A percentile compares a stretch with the other conserved stretches of the same genome.
Evolutionary conservation across 2,888 invertebrate species (phyloP).

Genomic region (Allolobophora icterica): DNA sequence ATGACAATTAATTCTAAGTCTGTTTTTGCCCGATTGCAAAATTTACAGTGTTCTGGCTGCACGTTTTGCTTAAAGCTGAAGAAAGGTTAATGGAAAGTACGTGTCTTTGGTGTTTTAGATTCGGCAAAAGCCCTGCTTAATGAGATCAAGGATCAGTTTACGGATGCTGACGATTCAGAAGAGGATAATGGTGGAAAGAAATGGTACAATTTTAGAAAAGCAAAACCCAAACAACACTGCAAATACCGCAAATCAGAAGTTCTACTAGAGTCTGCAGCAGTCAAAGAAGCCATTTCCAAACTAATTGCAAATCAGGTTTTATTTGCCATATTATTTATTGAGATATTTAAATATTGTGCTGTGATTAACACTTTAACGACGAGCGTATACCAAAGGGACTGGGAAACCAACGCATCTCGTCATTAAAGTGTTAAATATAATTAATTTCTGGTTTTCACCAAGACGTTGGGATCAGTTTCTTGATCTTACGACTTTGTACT

Average conservation of each 20-base stretch:
- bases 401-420: no score
- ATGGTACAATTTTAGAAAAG: background rate
- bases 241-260: background rate
- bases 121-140: background rate
- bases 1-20: background rate
- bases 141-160: no score
- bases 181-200: background rate
- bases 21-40: background rate
- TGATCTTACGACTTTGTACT: background rate
- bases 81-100: background rate
- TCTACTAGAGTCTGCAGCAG: background rate
- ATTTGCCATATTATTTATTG: background rate
- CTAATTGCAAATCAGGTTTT: background rate
- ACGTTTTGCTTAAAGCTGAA: background rate
- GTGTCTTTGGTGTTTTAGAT: background rate
- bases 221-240: background rate
- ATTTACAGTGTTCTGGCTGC: background rate
- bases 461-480: background rate
- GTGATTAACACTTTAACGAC: no score
- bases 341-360: background rate
- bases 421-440: no score
- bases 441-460: background rate
- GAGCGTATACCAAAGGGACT: no score
- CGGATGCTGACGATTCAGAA: slow-evolving; percentile 7
- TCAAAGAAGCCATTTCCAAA: slow-evolving; percentile 28